Evolutionary conservation across 2,797 vertebrate genomes (phyloP).

Genomic region (Takifugu ocellatus): DNA sequence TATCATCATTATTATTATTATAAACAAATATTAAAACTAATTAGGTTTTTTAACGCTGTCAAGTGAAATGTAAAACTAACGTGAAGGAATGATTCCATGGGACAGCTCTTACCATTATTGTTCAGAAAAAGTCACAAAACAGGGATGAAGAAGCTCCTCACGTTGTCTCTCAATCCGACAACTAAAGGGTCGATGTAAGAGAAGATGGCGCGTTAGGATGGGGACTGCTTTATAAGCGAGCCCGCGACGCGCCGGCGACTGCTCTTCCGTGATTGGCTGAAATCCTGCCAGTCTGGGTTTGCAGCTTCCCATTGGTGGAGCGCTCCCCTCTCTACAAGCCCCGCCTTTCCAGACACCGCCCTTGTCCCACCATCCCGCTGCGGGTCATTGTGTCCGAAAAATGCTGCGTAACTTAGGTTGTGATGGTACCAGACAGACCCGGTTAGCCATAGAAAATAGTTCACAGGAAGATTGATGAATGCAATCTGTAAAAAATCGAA

Average conservation of each 20-base stretch:
- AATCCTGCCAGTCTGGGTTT: neutral
- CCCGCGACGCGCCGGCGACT: constrained; percentile 19
- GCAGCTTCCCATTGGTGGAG: constrained; percentile 56
- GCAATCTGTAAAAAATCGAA: no score
- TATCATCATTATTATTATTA: no score
- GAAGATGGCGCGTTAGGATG: constrained; percentile 46
- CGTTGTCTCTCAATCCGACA: constrained; percentile 72
- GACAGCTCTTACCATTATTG: constrained; percentile 55
- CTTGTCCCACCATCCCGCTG: no score
- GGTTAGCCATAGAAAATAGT: no score
- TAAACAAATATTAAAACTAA: neutral
- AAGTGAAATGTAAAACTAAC: neutral
- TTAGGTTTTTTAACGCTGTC: neutral
- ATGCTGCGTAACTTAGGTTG: no score
- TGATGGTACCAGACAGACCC: no score
- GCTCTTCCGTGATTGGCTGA: constrained; percentile 51
- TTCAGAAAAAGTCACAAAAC: neutral
- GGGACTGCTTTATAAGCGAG: constrained; percentile 50
- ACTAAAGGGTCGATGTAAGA: constrained; percentile 77
- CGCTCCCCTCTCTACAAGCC: neutral
- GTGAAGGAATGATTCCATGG: neutral
- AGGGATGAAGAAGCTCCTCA: constrained; percentile 25
- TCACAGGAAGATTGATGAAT: no score
- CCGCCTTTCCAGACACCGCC: no score
- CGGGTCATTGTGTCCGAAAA: no score